These are phyloP conservation scores for Chloebia gouldiae DNA, from an alignment of 2,113 vertebrate genomes.

Conservation along the genomic window DNA sequence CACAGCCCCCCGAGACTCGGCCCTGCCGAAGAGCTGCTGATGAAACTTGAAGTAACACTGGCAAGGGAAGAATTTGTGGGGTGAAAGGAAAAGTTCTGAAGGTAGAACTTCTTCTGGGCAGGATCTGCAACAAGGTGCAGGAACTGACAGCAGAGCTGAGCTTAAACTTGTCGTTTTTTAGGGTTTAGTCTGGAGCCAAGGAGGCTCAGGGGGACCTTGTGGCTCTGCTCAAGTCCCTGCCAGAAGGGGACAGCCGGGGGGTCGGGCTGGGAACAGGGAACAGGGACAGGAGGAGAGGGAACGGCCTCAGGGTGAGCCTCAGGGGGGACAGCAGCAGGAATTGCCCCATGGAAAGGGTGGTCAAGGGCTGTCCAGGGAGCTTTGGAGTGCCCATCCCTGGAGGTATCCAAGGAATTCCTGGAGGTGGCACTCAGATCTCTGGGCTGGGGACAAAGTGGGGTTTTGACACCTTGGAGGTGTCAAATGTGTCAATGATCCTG, in stretches of 20 bases:
- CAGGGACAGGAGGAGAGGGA: neutral
- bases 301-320: neutral
- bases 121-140: neutral
- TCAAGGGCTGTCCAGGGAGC: neutral
- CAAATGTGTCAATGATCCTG: rapidly evolving
- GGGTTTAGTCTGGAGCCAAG: neutral
- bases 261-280: neutral
- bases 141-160: neutral
- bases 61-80: neutral
- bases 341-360: neutral
- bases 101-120: rapidly evolving
- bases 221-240: neutral
- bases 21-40: constrained; percentile 19
- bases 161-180: rapidly evolving
- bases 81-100: neutral
- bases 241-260: neutral
- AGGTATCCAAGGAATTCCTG: neutral
- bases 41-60: constrained; percentile 62
- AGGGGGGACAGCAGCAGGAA: rapidly evolving
- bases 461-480: rapidly evolving
- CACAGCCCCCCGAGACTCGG: neutral
- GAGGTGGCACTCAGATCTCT: rapidly evolving
- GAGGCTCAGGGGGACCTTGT: neutral
- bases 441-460: neutral
- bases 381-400: neutral